Evolutionary conservation across 2,797 vertebrate species (phyloP), one percentile per base, ranked within the genome.

Genomic region (Malacoraja senta): DNA sequence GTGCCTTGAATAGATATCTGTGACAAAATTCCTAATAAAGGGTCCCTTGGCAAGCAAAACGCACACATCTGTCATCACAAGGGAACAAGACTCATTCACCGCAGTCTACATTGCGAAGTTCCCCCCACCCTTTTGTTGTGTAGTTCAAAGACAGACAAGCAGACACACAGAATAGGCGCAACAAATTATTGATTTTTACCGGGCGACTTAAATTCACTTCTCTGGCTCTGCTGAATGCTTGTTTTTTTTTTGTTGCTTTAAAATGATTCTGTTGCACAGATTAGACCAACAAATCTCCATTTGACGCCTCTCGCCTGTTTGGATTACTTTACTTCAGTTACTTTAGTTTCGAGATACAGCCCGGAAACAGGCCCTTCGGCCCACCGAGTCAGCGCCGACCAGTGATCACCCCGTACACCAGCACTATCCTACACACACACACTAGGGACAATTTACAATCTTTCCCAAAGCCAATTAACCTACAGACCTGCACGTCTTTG

Each of bases 161-260:
- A 91, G 29, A 79, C 77, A 80, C 72, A 76, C 35, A 8, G 44
- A 92, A 92, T 17, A 53, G 90, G 71, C 53, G 71, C 35, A 15
- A 76, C 35, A 92, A 92, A 76, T 92, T 53, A 92, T 92, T 92
- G 90, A 76, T 76, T 92, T 91, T 91, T 68, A 44, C 26, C 24
- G 24, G 26, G 81, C 53, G 58, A 19, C 32, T 91, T 92, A 71
- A 92, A 74, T 92, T 72, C 71, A 29, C 71, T 76, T 21, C 72
- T 76, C 24, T 29, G 71, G 35, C 76, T 76, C 72, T 71, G 21
- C 63, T 92, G 90, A 92, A 76, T 58, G 72, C 24, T 74, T 29
- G 15, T 38, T 26, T 53, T 53, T 76, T 38, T 26, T 72, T 76
- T 74, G 44, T 53, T 53, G 44, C 71, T 76, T 71, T 53, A 35